Percentiles rank a stretch among this genome's conserved stretches.
Evolutionary conservation across 1,140 invertebrate genomes (phyloP).

Genomic region (Phthorimaea operculella): DNA sequence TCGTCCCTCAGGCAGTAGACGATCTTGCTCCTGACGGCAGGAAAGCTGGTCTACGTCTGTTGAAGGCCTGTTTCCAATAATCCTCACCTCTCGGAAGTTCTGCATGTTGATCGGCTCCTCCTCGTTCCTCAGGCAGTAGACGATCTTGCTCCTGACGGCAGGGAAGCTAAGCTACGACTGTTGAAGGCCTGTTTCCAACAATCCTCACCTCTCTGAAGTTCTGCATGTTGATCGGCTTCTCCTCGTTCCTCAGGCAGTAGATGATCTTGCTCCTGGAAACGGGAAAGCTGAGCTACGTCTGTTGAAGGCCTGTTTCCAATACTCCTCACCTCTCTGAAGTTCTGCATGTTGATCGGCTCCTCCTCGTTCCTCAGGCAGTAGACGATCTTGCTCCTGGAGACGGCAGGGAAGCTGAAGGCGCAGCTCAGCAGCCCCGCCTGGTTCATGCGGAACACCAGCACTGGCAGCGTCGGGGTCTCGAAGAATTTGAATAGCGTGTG

Average conservation of each 20-base stretch:
- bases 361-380: slow-evolving; percentile 47
- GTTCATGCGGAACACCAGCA: slow-evolving; percentile 54
- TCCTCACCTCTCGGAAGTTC: no score
- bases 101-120: no score
- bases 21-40: slow-evolving; percentile 51
- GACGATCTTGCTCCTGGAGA: slow-evolving; percentile 50
- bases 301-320: background rate
- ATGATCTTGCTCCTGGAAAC: background rate
- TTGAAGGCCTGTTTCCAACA: no score
- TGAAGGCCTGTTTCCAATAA: no score
- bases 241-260: no score
- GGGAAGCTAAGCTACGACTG: no score
- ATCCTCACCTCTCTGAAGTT: no score
- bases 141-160: no score
- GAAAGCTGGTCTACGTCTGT: no score
- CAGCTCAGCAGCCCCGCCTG: slow-evolving; percentile 47
- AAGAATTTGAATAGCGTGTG: slow-evolving; percentile 49
- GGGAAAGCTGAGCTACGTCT: background rate
- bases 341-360: slow-evolving; percentile 42
- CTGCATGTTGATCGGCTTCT: no score
- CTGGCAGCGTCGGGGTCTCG: slow-evolving; percentile 43
- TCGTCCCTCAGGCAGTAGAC: slow-evolving; percentile 48
- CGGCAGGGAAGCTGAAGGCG: slow-evolving; percentile 38
- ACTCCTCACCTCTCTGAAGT: slow-evolving; percentile 49
- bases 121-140: no score